A percentile compares a stretch with the other conserved stretches of the same genome.
Evolutionary conservation across 1,140 invertebrate genomes (phyloP).

Genomic region (Eumaeus atala): DNA sequence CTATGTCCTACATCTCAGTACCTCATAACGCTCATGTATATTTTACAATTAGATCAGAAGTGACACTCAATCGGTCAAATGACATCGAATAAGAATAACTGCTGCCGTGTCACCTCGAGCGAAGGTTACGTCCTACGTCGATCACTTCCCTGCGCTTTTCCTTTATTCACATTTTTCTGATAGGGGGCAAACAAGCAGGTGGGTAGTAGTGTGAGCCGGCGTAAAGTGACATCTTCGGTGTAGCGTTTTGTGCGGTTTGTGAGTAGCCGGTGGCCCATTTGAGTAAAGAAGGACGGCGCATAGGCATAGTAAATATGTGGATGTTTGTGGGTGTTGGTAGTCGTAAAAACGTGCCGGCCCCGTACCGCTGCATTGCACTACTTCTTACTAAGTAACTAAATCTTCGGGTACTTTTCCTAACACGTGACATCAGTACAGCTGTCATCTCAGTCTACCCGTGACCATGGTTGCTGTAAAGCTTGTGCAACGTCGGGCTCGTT

Average conservation of each 20-base stretch:
- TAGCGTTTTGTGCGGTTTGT: too few relatives aligned
- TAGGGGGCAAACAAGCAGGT: too few relatives aligned
- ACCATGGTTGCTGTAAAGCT: background rate
- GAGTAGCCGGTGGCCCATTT: too few relatives aligned
- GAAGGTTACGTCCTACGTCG: conserved; percentile 29
- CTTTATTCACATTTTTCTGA: conserved; percentile 28
- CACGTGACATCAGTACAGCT: background rate
- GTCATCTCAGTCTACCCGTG: too few relatives aligned
- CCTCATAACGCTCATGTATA: too few relatives aligned
- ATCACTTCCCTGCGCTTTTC: conserved; percentile 28
- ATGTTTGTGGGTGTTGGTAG: too few relatives aligned
- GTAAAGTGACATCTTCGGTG: too few relatives aligned
- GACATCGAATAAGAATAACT: background rate
- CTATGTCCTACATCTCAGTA: too few relatives aligned
- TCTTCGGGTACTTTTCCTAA: background rate
- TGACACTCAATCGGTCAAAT: background rate
- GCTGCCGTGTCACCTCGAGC: conserved; percentile 18
- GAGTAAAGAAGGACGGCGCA: too few relatives aligned
- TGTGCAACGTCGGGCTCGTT: background rate
- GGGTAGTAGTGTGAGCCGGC: too few relatives aligned
- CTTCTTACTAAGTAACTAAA: background rate
- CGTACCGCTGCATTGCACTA: background rate
- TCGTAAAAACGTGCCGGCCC: conserved; percentile 4
- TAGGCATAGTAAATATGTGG: conserved; percentile 17
- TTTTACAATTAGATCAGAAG: conserved; percentile 1